Evolutionary conservation across 2,113 vertebrate genomes (phyloP).

Genomic region (Dromas ardeola): DNA sequence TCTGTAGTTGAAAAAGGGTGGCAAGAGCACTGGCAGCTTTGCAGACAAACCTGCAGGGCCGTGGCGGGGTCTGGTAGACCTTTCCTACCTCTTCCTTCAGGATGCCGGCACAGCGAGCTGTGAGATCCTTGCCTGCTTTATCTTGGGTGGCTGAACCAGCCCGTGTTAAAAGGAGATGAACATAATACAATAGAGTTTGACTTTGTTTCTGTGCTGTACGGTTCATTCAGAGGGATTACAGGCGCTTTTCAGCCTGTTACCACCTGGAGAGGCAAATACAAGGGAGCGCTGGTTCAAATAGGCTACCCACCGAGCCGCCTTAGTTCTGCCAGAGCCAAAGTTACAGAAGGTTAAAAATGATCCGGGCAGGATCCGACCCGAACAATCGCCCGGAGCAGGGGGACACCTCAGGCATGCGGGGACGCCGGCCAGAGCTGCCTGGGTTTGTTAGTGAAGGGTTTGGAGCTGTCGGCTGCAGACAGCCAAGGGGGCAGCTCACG

Average conservation of each 20-base stretch:
- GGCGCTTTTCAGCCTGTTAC: slow-evolving; percentile 20
- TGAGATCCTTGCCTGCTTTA: neutral
- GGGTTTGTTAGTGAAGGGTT: neutral
- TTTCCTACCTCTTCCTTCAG: neutral
- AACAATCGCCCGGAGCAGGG: neutral
- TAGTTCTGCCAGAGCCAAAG: neutral
- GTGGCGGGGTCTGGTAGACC: neutral
- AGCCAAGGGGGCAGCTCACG: neutral
- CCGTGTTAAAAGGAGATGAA: slow-evolving; percentile 12
- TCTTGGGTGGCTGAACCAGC: slow-evolving; percentile 13
- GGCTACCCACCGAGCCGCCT: slow-evolving; percentile 12
- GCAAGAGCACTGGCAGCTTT: neutral
- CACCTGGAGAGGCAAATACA: slow-evolving; percentile 52
- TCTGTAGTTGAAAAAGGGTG: neutral
- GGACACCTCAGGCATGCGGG: rapidly evolving
- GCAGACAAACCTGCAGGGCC: neutral
- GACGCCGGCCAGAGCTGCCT: rapidly evolving
- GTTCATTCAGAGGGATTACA: slow-evolving; percentile 41
- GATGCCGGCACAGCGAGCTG: neutral
- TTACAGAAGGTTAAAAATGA: slow-evolving; percentile 5
- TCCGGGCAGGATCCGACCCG: neutral
- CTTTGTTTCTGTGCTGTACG: neutral
- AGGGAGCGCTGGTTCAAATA: neutral
- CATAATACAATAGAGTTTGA: neutral
- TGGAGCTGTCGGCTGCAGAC: neutral